phyloP scores from a whole-genome alignment of 2,888 invertebrate species.

The Eupithecia exiguata region DNA sequence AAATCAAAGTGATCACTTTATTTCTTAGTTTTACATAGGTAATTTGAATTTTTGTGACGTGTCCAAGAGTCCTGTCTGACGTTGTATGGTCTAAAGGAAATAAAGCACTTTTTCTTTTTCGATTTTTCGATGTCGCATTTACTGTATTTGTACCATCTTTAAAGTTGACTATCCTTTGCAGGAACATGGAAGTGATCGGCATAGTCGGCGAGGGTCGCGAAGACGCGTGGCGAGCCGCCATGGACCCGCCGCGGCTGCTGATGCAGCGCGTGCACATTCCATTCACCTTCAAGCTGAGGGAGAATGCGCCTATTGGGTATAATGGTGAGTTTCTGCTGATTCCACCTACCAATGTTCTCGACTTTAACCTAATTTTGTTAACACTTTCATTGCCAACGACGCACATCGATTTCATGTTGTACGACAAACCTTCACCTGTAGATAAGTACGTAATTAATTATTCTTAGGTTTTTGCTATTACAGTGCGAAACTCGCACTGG shows the following conservation, averaged over 20 bases:
- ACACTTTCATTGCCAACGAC: background rate
- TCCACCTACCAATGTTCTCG: background rate
- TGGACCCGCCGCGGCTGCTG: conserved; percentile 89
- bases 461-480: too few relatives aligned
- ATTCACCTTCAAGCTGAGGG: conserved; percentile 90
- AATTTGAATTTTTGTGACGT: too few relatives aligned
- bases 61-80: too few relatives aligned
- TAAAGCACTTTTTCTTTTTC: too few relatives aligned
- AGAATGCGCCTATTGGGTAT: conserved; percentile 88
- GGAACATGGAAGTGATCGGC: conserved; percentile 90
- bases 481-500: too few relatives aligned
- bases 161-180: conserved; percentile 55
- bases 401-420: background rate
- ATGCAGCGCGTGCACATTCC: conserved; percentile 94
- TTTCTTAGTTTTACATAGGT: too few relatives aligned
- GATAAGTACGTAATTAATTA: background rate
- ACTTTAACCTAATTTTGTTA: background rate
- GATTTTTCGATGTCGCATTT: background rate
- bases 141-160: background rate
- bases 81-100: too few relatives aligned
- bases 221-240: conserved; percentile 79
- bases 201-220: conserved; percentile 87
- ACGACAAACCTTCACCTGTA: background rate
- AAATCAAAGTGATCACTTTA: too few relatives aligned
- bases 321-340: conserved; percentile 82